Base-by-base conservation (phyloP, 1,140 invertebrate genomes). In the Macrosteles quadrilineatus region DNA sequence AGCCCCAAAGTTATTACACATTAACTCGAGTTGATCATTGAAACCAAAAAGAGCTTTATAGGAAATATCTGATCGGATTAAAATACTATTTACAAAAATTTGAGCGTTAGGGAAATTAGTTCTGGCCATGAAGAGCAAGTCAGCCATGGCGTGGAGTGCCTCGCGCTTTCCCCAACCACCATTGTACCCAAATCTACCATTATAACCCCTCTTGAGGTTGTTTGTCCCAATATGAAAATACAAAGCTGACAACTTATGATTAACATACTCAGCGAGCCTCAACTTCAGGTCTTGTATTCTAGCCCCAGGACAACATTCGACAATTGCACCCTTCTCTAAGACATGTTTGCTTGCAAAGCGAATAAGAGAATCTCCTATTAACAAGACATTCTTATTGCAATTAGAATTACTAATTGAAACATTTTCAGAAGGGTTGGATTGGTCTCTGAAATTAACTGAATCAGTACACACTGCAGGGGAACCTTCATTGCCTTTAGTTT, bases 11-110 rank as follows among this genome's bases (percentile, higher is more conserved):
- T 50, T 50, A 23, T 11, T 23, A 50, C 47, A 50, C 47, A 50
- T 50, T 50, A 50, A n/a, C 47, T 50, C 47, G 3, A 50, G 47
- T n/a, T 50, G 47, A 19, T n/a, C n/a, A 50, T 50, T 50, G 21
- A 11, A 50, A 50, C n/a, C 21, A 23, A 11, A 19, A 50, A 50
- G 47, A 23, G n/a, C 47, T 19, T 50, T 50, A 23, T 50, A 50
- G 3, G 17, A 19, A 6, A 50, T 6, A n/a, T 50, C 47, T 11
- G 47, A 50, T 19, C 47, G 6, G 21, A 50, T 50, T 23, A 50
- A 50, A 23, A 50, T 50, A 23, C 47, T 50, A 23, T 50, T 50
- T 50, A 50, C 47, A 50, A 50, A 50, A 23, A 50, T 50, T 19
- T 11, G 6, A 6, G 47, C 6, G 21, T 50, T 50, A 19, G 47